Percentiles rank a stretch among this genome's conserved stretches.
Evolutionary conservation across 2,113 vertebrate species (phyloP).

Genomic region (Proterorhinus semilunaris): DNA sequence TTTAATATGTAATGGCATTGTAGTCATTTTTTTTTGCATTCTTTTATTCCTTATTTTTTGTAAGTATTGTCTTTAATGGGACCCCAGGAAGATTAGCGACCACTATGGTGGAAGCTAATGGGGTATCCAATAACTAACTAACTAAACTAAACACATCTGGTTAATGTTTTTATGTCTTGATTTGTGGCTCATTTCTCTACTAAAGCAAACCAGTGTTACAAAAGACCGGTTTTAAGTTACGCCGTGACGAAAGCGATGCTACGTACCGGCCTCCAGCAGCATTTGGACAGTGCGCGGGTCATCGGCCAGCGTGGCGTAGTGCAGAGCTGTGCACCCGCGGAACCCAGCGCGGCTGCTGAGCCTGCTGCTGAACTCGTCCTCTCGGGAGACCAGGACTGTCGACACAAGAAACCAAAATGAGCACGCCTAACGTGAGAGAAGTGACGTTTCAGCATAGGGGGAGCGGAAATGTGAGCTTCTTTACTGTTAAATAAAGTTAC

Average conservation of each 20-base stretch:
- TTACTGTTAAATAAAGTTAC: conserved; percentile 23
- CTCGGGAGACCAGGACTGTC: conserved; percentile 90
- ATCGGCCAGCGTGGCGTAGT: conserved; percentile 89
- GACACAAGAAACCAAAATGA: neutral
- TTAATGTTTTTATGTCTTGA: neutral
- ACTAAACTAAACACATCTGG: too few species aligned
- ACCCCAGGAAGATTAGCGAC: too few species aligned
- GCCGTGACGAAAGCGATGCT: neutral
- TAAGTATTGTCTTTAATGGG: too few species aligned
- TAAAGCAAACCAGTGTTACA: neutral
- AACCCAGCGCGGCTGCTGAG: conserved; percentile 91
- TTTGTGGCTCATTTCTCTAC: neutral
- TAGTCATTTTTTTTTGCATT: too few species aligned
- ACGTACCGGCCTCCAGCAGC: conserved; percentile 87
- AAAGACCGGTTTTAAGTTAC: neutral
- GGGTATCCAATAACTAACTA: too few species aligned
- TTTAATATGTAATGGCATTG: too few species aligned
- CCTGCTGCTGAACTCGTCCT: conserved; percentile 93
- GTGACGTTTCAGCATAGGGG: neutral
- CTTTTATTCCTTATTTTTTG: too few species aligned
- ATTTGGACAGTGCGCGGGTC: conserved; percentile 78
- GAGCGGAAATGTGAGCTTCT: neutral
- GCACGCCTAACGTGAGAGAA: neutral
- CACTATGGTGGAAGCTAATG: too few species aligned
- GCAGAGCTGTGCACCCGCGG: conserved; percentile 89